Conservation (phyloP, 92 coral and sea anemone species). For the Desmophyllum pertusum region DNA sequence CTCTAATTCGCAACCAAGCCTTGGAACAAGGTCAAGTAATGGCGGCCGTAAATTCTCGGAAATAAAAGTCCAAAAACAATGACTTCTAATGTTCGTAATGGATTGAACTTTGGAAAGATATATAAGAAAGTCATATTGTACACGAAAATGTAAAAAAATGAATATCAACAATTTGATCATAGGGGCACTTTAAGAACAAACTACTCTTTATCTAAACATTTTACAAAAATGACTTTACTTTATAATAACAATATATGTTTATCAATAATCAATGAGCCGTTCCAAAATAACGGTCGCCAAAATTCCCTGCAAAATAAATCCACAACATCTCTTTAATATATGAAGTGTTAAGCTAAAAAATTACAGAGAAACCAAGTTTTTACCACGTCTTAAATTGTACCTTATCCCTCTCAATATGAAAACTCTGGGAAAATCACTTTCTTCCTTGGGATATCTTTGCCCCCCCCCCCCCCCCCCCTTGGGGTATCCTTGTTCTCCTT, state of each 20-base stretch:
- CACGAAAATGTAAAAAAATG: too few relatives aligned
- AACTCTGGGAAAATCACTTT: background rate
- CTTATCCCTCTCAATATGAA: background rate
- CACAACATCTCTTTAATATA: background rate
- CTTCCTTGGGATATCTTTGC: background rate
- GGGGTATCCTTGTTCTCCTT: background rate
- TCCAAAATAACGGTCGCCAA: constrained; percentile 97
- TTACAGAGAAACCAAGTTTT: background rate
- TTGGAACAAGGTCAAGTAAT: too few relatives aligned
- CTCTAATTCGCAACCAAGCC: too few relatives aligned
- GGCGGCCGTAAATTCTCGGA: too few relatives aligned
- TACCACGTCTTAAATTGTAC: background rate
- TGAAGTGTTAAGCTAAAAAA: background rate
- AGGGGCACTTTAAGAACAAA: too few relatives aligned
- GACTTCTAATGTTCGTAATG: too few relatives aligned
- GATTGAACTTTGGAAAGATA: too few relatives aligned
- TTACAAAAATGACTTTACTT: background rate
- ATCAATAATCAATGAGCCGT: constrained; percentile 51
- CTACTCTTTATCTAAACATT: background rate
- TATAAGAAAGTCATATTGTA: too few relatives aligned
- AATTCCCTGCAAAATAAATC: constrained; percentile 75
- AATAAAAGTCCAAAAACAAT: too few relatives aligned
- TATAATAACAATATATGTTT: background rate
- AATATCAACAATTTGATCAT: too few relatives aligned
- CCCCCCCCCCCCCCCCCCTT: too few relatives aligned